Base-by-base conservation (phyloP, 2,797 vertebrate genomes). In the Poecilia gillii region DNA sequence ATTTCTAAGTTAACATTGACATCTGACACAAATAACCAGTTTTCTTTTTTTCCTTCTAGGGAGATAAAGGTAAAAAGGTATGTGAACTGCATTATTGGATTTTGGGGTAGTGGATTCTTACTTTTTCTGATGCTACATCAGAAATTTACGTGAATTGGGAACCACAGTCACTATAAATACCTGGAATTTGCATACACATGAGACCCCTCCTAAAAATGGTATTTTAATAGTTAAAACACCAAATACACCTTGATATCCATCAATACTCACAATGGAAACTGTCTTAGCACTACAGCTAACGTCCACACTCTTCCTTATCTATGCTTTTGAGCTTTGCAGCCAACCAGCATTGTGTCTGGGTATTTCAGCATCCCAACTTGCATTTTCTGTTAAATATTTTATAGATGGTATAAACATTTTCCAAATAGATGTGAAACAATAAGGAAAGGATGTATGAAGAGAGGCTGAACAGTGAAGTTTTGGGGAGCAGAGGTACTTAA, bases 31-130 rank as follows among this genome's bases (percentile, higher is more conserved):
- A 12, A 2, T 71, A 0, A 72, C 75, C 2, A 79, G 7, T 77
- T 7, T 80, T 36, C 73, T 41, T 64, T 6, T 81, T 51, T 80
- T n/a, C 70, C 75, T 90, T 72, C 13, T 87, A 97, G 97, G 97
- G 97, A 36, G 94, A 96, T 59, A 97, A 96, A 81, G 97, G 97
- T 16, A 39, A 13, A 71, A 95, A 93, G 93, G 94, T 95, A 79
- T 0, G 90, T 85, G 25, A 68, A 59, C 18, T 41, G 14, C 13
- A 36, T 25, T 13, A 43, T 6, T 43, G 9, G 20, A 39, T 41
- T 51, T 51, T 23, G 18, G 47, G 47, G 18, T 23, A 2, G 47
- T 51, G 47, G 47, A 20, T 51, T 51, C 20, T 51, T 51, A 51
- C 2, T 20, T 51, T 7, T 23, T 51, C 49, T 23, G 6, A 13